Evolutionary conservation across 1,140 invertebrate species (phyloP), one percentile per base, ranked within the genome.

Genomic region (Drosophila rufa): DNA sequence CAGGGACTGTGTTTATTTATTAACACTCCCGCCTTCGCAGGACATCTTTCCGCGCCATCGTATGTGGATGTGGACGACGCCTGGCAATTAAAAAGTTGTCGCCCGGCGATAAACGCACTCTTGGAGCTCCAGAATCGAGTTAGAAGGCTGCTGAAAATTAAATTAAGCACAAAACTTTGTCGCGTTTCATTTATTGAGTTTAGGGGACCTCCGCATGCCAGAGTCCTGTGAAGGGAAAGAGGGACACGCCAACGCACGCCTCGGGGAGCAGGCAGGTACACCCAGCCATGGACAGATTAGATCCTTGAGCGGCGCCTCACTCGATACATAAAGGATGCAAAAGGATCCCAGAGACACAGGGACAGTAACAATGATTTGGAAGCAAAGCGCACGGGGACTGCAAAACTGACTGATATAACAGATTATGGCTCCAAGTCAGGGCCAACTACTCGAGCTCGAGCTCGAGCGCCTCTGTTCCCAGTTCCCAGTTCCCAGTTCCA

Each of bases 11-110:
- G 36, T 56, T 56, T 56, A 56, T 56, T 56, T 56, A 40, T 56
- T 56, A 25, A 56, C 19, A 56, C 19, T 22, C 17, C 0, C 27
- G 4, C 12, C 36, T 42, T 15, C 19, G n/a, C 38, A 70, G 53
- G 53, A 56, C 53, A 12, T 53, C 27, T 36, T 19, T 9, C 17
- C 46, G 5, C 45, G 14, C 14, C 27, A 25, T 50, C 42, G 33
- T 19, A 81, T 81, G 76, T 75, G 57, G 22, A n/a, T 27, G 61
- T 27, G 25, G 38, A 38, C 40, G 46, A 36, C 67, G 68, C 68
- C 69, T 75, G 83, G 83, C 76, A 87, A 87, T 87, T 87, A 87
- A 87, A 87, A 87, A 87, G 83, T 87, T 87, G 64, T 87, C 64
- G 75, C 56, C 45, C 51, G 27, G 40, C 75, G 59, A 65, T 82